Conservation (phyloP, 2,888 invertebrate species). For the Papilio elwesi region DNA sequence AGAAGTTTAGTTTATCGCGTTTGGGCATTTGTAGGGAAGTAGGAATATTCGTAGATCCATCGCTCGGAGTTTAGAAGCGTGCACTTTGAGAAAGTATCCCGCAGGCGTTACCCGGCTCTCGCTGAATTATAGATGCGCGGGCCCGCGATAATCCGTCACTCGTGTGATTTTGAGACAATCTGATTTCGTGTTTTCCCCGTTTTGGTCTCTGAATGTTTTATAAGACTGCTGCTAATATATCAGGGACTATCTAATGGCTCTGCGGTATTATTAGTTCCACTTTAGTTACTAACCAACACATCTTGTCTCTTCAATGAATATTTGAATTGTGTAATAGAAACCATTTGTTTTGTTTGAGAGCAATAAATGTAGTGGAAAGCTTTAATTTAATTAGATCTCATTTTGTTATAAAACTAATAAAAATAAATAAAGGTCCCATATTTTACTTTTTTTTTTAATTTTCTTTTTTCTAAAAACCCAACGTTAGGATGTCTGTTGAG, state of each 20-base stretch:
- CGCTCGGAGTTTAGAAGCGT: slow-evolving; percentile 30
- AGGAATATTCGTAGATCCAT: slow-evolving; percentile 34
- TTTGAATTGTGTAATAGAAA: slow-evolving; percentile 17
- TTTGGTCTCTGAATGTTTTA: slow-evolving; percentile 80
- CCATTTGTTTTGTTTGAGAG: not conserved
- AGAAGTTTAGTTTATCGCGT: not conserved
- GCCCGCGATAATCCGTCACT: slow-evolving; percentile 69
- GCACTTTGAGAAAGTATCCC: slow-evolving; percentile 61
- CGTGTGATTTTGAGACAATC: slow-evolving; percentile 83
- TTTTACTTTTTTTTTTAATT: too few relatives aligned
- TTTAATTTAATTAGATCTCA: not conserved
- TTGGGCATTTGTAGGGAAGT: slow-evolving; percentile 12
- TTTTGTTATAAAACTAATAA: not conserved
- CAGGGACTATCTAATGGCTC: slow-evolving; percentile 72
- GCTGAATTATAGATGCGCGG: slow-evolving; percentile 79
- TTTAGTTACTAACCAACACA: slow-evolving; percentile 43
- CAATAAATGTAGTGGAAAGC: too few relatives aligned
- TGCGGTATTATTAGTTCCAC: slow-evolving; percentile 59
- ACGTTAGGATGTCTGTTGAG: too few relatives aligned
- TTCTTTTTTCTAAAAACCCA: too few relatives aligned
- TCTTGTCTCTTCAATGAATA: slow-evolving; percentile 16
- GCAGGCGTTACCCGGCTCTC: slow-evolving; percentile 53
- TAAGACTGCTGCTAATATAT: slow-evolving; percentile 67
- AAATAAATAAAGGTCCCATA: too few relatives aligned
- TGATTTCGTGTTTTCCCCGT: slow-evolving; percentile 80